phyloP scores from a whole-genome alignment of 2,888 invertebrate genomes.

The Spicauda simplicius region DNA sequence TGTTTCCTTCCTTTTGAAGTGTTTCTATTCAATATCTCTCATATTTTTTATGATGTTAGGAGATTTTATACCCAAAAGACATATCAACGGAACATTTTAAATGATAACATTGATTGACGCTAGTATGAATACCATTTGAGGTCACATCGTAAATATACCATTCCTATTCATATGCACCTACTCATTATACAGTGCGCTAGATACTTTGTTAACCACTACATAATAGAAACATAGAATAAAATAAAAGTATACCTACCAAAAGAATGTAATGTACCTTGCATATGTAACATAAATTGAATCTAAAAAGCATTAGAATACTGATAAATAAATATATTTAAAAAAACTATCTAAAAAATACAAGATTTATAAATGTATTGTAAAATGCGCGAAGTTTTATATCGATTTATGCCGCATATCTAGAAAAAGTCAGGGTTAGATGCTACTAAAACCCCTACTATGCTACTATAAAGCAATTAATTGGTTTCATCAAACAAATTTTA shows the following conservation, averaged over 20 bases:
- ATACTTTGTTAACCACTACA: not conserved
- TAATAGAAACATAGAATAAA: not conserved
- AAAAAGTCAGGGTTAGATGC: not conserved
- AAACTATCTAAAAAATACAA: not conserved
- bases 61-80: no score
- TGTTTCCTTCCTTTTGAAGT: no score
- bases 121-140: no score
- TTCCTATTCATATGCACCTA: not conserved
- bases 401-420: not conserved
- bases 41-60: no score
- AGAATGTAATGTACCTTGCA: not conserved
- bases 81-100: no score
- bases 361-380: slow-evolving; percentile 2
- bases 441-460: not conserved
- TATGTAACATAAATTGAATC: not conserved
- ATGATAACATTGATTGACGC: no score
- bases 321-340: not conserved
- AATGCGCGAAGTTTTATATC: not conserved
- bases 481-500: not conserved
- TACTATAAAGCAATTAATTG: not conserved
- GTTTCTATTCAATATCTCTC: no score
- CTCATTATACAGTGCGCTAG: not conserved
- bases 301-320: not conserved
- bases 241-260: not conserved
- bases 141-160: no score